Conservation (phyloP, 2,113 vertebrate genomes). For the Eolophus roseicapilla region DNA sequence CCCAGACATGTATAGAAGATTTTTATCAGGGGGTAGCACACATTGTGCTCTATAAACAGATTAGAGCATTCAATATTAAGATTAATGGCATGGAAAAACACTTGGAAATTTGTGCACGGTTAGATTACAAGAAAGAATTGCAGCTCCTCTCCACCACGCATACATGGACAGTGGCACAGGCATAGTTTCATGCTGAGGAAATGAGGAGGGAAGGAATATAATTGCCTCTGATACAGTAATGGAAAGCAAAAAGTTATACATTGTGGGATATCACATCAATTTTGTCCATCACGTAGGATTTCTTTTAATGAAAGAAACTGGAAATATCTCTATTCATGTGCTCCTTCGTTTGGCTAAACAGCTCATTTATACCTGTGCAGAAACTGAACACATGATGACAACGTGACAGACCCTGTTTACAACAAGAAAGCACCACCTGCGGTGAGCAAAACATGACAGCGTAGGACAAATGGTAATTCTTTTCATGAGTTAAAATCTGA, state of each 20-base stretch:
- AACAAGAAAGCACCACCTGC: not conserved
- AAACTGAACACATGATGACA: not conserved
- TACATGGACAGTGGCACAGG: not conserved
- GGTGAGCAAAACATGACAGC: conserved; percentile 15
- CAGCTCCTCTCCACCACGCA: not conserved
- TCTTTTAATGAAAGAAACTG: not conserved
- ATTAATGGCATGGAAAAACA: conserved; percentile 61
- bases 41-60: conserved; percentile 53
- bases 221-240: not conserved
- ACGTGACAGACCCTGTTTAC: not conserved
- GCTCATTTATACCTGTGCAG: not conserved
- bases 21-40: conserved; percentile 33
- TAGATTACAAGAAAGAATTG: conserved; percentile 16
- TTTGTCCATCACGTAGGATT: not conserved
- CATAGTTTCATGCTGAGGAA: not conserved
- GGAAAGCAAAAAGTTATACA: not conserved
- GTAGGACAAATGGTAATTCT: conserved; percentile 22
- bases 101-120: not conserved
- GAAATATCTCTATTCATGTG: not conserved
- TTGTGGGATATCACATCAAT: not conserved
- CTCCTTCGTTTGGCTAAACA: not conserved
- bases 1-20: conserved; percentile 34
- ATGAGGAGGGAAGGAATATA: not conserved
- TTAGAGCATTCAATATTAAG: conserved; percentile 42
- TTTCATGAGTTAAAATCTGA: conserved; percentile 31